Percentiles rank a stretch among this genome's conserved stretches.
These are phyloP conservation scores for Temnothorax curvispinosus DNA, from an alignment of 1,140 invertebrate species.

Conservation along the genomic window DNA sequence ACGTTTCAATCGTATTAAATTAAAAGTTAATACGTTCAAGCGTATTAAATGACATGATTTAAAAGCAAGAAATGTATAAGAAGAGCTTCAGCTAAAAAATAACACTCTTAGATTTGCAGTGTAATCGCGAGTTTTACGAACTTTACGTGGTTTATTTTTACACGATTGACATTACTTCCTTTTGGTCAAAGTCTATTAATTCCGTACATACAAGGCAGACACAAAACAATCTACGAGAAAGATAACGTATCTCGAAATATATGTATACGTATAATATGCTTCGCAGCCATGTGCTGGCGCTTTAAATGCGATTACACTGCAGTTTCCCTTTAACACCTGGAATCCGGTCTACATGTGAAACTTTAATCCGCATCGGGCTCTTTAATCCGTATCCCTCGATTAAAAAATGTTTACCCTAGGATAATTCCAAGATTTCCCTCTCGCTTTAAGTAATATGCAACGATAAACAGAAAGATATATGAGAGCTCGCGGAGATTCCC, in stretches of 20 bases:
- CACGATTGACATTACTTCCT: not conserved
- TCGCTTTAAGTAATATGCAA: no score
- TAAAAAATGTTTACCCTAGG: not conserved
- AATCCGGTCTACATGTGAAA: not conserved
- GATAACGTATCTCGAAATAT: not conserved
- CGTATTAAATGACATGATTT: no score
- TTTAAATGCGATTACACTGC: conserved; percentile 26
- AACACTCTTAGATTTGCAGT: no score
- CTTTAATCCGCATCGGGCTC: conserved; percentile 3
- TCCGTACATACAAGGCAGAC: not conserved
- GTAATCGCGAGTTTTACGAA: not conserved
- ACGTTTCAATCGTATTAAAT: no score
- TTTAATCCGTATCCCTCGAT: conserved; percentile 8
- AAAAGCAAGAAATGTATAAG: no score
- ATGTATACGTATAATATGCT: not conserved
- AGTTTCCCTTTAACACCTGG: conserved; percentile 27
- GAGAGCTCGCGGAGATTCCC: no score
- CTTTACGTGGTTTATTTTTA: not conserved
- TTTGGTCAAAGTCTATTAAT: not conserved
- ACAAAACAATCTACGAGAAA: not conserved
- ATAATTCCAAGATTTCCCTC: not conserved
- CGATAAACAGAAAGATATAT: not conserved
- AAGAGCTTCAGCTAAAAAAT: no score
- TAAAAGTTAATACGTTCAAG: no score
- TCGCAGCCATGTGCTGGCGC: not conserved